Percentiles rank a stretch among this genome's conserved stretches.
phyloP scores from a whole-genome alignment of 2,888 invertebrate species.

The Rugalucina vietnamica region DNA sequence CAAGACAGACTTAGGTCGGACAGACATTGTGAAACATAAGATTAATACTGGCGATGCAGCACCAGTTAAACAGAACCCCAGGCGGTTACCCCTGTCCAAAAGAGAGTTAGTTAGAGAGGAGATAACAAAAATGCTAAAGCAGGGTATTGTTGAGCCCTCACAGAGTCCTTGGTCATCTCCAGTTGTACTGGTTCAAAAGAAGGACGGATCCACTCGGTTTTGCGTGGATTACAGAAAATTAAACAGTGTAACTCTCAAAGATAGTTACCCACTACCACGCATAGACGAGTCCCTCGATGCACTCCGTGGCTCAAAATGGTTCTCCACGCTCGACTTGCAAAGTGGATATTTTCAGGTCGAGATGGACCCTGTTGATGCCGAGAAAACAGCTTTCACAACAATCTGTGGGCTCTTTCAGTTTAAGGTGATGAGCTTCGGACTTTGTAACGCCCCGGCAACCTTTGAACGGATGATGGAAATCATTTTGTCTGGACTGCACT shows the following conservation, averaged over 20 bases:
- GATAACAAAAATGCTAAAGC: conserved; percentile 21
- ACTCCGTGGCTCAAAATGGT: conserved; percentile 25
- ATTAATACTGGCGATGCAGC: conserved; percentile 4
- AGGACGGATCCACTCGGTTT: conserved; percentile 68
- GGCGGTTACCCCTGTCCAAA: conserved; percentile 22
- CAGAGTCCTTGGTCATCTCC: conserved; percentile 80
- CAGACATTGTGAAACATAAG: neutral
- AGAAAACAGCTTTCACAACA: conserved; percentile 16
- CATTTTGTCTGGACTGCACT: neutral
- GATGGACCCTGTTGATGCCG: neutral
- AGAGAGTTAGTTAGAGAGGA: conserved; percentile 4
- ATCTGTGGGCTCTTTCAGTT: conserved; percentile 10
- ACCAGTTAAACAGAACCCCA: conserved; percentile 18
- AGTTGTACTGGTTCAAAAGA: conserved; percentile 81
- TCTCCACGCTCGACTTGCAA: conserved; percentile 29
- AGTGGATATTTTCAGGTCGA: conserved; percentile 17
- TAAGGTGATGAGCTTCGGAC: conserved; percentile 6
- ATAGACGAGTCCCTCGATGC: conserved; percentile 39
- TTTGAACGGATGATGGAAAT: conserved; percentile 14
- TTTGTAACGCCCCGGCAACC: conserved; percentile 13
- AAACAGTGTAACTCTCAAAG: conserved; percentile 54
- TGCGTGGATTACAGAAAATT: conserved; percentile 73
- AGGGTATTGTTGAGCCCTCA: conserved; percentile 61
- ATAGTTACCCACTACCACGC: conserved; percentile 32
- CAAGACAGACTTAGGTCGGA: conserved; percentile 6